phyloP scores from a whole-genome alignment of 2,888 invertebrate genomes.

The Emmelina monodactyla region DNA sequence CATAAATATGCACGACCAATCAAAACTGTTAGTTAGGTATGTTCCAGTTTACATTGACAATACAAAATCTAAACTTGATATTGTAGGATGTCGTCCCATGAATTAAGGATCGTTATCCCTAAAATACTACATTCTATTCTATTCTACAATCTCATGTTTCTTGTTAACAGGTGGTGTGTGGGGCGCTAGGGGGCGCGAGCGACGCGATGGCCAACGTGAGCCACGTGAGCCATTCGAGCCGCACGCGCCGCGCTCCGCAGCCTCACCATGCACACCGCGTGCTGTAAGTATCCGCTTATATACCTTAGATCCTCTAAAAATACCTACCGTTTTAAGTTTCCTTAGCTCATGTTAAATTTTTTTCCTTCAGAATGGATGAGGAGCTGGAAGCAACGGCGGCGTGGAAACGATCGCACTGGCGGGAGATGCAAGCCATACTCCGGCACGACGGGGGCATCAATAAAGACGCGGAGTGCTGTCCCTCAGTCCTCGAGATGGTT shows the following conservation, averaged over 20 bases:
- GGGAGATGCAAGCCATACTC: conserved; percentile 71
- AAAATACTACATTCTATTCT: no score
- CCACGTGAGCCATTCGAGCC: conserved; percentile 52
- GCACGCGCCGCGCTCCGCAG: conserved; percentile 35
- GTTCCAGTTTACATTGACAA: no score
- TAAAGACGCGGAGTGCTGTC: conserved; percentile 79
- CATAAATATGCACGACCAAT: no score
- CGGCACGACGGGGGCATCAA: conserved; percentile 54
- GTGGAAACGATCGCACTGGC: conserved; percentile 67
- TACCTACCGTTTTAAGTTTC: no score
- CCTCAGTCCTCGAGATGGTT: conserved; percentile 78
- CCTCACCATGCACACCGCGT: conserved; percentile 49
- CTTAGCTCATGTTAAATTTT: no score
- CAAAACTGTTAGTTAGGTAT: no score
- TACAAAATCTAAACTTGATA: no score
- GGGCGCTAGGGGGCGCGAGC: conserved; percentile 58
- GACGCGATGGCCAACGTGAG: conserved; percentile 55
- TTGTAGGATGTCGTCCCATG: no score
- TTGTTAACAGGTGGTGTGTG: conserved; percentile 53
- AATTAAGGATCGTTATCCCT: no score
- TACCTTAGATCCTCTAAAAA: background rate
- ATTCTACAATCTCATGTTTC: no score
- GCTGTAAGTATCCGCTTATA: conserved; percentile 28
- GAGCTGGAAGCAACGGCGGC: conserved; percentile 45
- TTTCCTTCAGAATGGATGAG: conserved; percentile 41